These are phyloP conservation scores for Macrostomum lignano DNA, from an alignment of 1,140 invertebrate species.

Conservation along the genomic window DNA sequence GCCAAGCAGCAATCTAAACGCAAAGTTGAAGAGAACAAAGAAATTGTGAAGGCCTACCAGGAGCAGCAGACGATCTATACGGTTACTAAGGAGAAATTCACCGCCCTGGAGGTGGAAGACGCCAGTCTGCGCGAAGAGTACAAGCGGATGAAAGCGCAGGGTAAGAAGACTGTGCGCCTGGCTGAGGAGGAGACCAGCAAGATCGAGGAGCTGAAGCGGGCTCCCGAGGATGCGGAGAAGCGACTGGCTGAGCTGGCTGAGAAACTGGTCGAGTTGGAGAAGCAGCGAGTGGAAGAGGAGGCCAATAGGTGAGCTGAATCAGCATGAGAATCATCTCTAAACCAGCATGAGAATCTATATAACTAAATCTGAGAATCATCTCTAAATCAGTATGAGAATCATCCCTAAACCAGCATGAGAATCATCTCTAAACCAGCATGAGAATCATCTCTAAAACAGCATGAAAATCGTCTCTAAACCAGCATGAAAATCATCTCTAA, in stretches of 20 bases:
- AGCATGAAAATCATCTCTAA: too few species aligned
- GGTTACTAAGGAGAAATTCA: constrained; percentile 2
- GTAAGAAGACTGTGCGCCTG: constrained; percentile 9
- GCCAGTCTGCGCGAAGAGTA: constrained; percentile 9
- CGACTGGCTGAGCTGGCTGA: constrained; percentile 13
- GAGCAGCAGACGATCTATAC: constrained; percentile 6
- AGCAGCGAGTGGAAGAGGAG: constrained; percentile 14
- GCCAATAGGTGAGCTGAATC: constrained; percentile 12
- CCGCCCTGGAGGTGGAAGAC: constrained; percentile 6
- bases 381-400: too few species aligned
- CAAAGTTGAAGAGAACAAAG: constrained; percentile 8
- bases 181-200: constrained; percentile 6
- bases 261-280: constrained; percentile 13
- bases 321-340: too few species aligned
- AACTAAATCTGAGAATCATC: too few species aligned
- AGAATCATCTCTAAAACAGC: too few species aligned
- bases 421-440: too few species aligned
- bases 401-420: too few species aligned
- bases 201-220: constrained; percentile 8
- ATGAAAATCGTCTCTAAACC: too few species aligned
- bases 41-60: constrained; percentile 8
- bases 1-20: constrained; percentile 11
- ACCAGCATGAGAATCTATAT: too few species aligned
- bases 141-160: constrained; percentile 8
- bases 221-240: constrained; percentile 2